Conservation (phyloP, 2,113 vertebrate genomes). For the Chionis minor region DNA sequence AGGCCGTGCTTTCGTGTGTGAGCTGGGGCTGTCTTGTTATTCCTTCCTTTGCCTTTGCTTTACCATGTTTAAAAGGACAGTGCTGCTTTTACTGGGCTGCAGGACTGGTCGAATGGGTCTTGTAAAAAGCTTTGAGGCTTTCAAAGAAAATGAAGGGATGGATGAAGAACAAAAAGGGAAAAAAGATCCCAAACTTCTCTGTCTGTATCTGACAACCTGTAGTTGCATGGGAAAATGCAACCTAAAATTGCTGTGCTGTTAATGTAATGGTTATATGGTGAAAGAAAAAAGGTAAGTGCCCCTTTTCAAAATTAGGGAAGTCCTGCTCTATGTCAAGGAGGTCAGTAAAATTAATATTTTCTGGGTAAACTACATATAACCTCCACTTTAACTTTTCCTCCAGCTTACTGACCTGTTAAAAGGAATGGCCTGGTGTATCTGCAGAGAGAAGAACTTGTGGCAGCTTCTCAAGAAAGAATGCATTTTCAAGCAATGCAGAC, state of each 20-base stretch:
- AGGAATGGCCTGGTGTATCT: accelerated
- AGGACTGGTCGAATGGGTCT: neutral
- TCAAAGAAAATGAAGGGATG: neutral
- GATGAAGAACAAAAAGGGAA: neutral
- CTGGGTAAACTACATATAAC: too few relatives aligned
- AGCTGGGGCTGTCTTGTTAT: neutral
- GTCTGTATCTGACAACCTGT: neutral
- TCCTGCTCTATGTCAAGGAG: too few relatives aligned
- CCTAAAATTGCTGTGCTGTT: neutral
- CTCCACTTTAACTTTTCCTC: neutral
- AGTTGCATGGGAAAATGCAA: neutral
- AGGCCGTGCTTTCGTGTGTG: accelerated
- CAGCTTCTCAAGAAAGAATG: neutral
- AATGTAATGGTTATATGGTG: too few relatives aligned
- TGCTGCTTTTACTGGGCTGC: neutral
- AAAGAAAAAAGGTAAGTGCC: too few relatives aligned
- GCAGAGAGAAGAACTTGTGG: neutral
- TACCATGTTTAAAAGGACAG: accelerated
- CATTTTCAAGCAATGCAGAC: neutral
- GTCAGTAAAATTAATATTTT: neutral
- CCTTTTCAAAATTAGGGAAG: neutral
- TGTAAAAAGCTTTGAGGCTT: neutral
- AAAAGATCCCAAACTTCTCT: too few relatives aligned
- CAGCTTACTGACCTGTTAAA: neutral
- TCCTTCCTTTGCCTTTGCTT: neutral